These are phyloP conservation scores for Tetropium fuscum DNA, from an alignment of 2,888 invertebrate genomes.

Conservation along the genomic window DNA sequence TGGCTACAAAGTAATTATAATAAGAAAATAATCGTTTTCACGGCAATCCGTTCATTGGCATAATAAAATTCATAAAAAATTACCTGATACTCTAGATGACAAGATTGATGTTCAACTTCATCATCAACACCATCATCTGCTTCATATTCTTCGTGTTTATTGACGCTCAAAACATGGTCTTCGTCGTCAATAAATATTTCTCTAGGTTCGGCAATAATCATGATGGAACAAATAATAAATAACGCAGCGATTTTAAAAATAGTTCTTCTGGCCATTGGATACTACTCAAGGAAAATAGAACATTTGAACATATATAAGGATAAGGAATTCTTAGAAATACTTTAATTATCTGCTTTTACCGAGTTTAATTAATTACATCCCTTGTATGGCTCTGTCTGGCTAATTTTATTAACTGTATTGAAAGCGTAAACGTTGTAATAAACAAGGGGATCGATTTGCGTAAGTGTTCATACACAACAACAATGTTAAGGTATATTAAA, in stretches of 20 bases:
- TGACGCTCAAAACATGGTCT: slow-evolving; percentile 44
- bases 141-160: slow-evolving; percentile 38
- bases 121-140: slow-evolving; percentile 33
- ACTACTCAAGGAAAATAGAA: not conserved
- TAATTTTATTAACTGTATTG: too few species aligned
- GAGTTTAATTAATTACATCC: not conserved
- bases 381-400: not conserved
- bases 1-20: too few species aligned
- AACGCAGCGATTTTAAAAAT: slow-evolving; percentile 56
- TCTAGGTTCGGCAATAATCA: slow-evolving; percentile 41
- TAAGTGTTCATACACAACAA: too few species aligned
- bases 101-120: slow-evolving; percentile 38
- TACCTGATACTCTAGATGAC: slow-evolving; percentile 47
- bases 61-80: too few species aligned
- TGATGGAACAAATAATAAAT: slow-evolving; percentile 13
- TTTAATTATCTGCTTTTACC: not conserved
- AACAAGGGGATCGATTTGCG: too few species aligned
- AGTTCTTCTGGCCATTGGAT: slow-evolving; percentile 15
- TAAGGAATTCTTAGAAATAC: slow-evolving; percentile 10
- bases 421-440: not conserved
- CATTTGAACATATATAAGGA: not conserved
- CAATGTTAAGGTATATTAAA: too few species aligned
- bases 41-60: too few species aligned
- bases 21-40: too few species aligned
- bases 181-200: slow-evolving; percentile 56